Evolutionary conservation across 2,888 invertebrate species (phyloP).

Genomic region (Coelinius sp.): DNA sequence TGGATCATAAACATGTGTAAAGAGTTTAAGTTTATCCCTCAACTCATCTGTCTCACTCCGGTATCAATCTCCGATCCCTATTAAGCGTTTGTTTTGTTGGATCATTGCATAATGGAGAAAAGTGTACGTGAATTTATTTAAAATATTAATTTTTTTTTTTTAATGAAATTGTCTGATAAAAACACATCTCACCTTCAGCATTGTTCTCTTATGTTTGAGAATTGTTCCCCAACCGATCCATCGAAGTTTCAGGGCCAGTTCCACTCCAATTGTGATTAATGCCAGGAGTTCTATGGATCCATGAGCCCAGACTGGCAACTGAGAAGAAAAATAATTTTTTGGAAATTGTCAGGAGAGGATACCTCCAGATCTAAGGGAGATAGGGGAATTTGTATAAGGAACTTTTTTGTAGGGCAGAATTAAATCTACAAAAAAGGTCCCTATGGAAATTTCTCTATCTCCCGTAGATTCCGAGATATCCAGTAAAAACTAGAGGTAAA

Average conservation of each 20-base stretch:
- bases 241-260: slow-evolving; percentile 83
- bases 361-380: too few species aligned
- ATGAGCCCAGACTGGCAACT: slow-evolving; percentile 85
- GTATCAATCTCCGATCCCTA: slow-evolving; percentile 43
- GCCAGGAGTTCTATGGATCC: slow-evolving; percentile 86
- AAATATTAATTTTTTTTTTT: slow-evolving; percentile 1
- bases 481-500: slow-evolving; percentile 1
- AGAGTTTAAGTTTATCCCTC: slow-evolving; percentile 42
- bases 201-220: slow-evolving; percentile 86
- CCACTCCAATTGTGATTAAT: slow-evolving; percentile 82
- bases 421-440: too few species aligned
- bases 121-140: background rate
- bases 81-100: slow-evolving; percentile 29
- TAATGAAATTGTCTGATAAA: too few species aligned
- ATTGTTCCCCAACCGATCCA: slow-evolving; percentile 91
- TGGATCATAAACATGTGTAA: slow-evolving; percentile 35
- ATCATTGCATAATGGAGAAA: slow-evolving; percentile 41
- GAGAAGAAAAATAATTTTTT: slow-evolving; percentile 35
- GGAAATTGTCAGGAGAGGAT: too few species aligned
- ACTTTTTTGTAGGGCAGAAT: too few species aligned
- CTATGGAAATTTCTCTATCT: too few species aligned
- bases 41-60: slow-evolving; percentile 46
- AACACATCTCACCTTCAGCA: slow-evolving; percentile 79
- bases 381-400: too few species aligned
- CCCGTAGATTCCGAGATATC: too few species aligned